A percentile compares a stretch with the other conserved stretches of the same genome.
Conservation (phyloP, 1,140 invertebrate species). For the Mizuhopecten yessoensis region DNA sequence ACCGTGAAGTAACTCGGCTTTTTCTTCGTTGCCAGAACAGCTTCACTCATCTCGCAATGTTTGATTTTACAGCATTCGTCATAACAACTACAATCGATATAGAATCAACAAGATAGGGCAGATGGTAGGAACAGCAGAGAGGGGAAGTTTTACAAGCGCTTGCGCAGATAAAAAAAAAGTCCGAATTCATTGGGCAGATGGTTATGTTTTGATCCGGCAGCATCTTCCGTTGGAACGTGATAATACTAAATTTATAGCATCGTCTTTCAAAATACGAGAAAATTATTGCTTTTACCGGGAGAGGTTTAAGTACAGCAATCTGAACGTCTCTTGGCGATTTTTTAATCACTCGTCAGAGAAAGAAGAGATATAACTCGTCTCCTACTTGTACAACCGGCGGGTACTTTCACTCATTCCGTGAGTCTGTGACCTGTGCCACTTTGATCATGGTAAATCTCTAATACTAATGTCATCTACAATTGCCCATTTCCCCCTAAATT, state of each 20-base stretch:
- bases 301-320: no score
- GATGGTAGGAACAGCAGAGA: neutral
- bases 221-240: neutral
- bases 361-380: no score
- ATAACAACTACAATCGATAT: constrained; percentile 25
- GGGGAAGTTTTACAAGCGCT: neutral
- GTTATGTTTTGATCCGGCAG: neutral
- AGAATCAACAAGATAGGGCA: neutral
- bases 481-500: no score
- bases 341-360: no score
- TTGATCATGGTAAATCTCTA: no score
- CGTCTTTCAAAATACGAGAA: neutral
- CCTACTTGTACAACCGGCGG: no score
- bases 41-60: constrained; percentile 24
- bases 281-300: neutral
- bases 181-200: neutral
- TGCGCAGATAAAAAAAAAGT: neutral
- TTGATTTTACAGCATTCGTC: constrained; percentile 25
- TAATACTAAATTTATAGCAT: neutral
- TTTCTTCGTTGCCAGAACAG: constrained; percentile 11
- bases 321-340: no score
- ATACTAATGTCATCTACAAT: no score
- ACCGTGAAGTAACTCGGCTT: neutral
- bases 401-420: no score
- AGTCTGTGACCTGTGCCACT: no score